Conservation (phyloP, 2,113 vertebrate genomes). For the Gopherus flavomarginatus region DNA sequence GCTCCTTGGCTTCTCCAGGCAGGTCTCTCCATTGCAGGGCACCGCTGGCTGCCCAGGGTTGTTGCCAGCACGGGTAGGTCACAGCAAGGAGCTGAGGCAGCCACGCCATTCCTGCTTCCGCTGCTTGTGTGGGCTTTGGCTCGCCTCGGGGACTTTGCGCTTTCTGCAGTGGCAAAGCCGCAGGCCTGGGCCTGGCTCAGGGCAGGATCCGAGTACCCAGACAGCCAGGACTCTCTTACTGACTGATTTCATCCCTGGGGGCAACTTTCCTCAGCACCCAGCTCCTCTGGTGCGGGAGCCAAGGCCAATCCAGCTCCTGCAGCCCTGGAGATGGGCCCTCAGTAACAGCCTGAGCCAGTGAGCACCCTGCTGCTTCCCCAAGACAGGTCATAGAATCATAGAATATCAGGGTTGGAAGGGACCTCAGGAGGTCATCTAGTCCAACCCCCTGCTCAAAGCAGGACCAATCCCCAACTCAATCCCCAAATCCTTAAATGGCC, state of each 20-base stretch:
- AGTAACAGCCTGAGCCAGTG: background rate
- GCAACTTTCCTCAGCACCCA: accelerated
- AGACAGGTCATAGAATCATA: background rate
- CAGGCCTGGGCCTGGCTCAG: background rate
- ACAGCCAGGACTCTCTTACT: background rate
- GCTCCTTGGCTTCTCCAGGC: background rate
- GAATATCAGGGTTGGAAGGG: too few relatives aligned
- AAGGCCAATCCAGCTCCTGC: background rate
- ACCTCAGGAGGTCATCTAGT: too few relatives aligned
- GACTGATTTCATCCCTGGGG: background rate
- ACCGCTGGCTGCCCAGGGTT: background rate
- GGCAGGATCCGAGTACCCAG: background rate
- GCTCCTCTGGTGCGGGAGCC: background rate
- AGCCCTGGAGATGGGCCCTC: too few relatives aligned
- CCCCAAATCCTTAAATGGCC: too few relatives aligned
- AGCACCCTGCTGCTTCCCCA: accelerated
- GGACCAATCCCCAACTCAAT: too few relatives aligned
- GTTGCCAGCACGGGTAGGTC: background rate
- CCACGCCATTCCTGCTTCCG: too few relatives aligned
- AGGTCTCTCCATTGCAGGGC: background rate
- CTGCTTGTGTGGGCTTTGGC: background rate
- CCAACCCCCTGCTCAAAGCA: too few relatives aligned
- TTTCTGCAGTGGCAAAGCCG: background rate
- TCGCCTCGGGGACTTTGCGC: background rate
- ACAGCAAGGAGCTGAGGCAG: background rate